Percentiles rank a stretch among this genome's conserved stretches.
phyloP scores from a whole-genome alignment of 2,888 invertebrate species.

The Dascillus cervinus region DNA sequence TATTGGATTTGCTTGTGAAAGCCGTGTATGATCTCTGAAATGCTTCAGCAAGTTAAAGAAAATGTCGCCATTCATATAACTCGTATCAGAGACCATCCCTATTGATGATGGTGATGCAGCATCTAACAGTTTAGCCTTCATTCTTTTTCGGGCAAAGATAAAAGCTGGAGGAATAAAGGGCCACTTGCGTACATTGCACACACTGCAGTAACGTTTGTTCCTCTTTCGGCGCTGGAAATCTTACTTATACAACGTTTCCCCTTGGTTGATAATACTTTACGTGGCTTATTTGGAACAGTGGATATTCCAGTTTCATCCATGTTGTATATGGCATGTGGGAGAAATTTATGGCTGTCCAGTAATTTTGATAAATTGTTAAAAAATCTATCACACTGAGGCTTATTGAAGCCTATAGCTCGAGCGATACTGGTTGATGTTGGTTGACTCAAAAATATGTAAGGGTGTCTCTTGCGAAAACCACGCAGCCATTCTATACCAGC shows the following conservation, averaged over 20 bases:
- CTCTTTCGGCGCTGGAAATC: constrained; percentile 1
- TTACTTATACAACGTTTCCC: too few relatives aligned
- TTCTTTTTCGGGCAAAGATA: too few relatives aligned
- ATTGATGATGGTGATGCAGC: too few relatives aligned
- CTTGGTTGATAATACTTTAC: constrained; percentile 4
- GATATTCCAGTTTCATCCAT: constrained; percentile 4
- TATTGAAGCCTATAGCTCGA: constrained; percentile 3
- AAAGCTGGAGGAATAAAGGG: too few relatives aligned
- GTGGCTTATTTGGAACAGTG: constrained; percentile 1
- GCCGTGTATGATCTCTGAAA: too few relatives aligned
- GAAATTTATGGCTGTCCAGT: not conserved
- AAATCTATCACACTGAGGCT: not conserved
- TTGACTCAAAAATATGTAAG: not conserved
- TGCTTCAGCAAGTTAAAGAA: too few relatives aligned
- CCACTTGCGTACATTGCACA: too few relatives aligned
- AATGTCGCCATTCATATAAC: too few relatives aligned
- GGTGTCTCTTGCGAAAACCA: not conserved
- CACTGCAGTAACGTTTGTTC: too few relatives aligned
- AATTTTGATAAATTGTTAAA: constrained; percentile 1
- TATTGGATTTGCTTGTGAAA: too few relatives aligned
- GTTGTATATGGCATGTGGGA: not conserved
- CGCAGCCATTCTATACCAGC: constrained; percentile 1
- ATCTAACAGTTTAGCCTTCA: too few relatives aligned
- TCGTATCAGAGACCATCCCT: too few relatives aligned
- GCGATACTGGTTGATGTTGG: not conserved